Evolutionary conservation across 2,888 invertebrate species (phyloP).

Genomic region (Danaus chrysippus): DNA sequence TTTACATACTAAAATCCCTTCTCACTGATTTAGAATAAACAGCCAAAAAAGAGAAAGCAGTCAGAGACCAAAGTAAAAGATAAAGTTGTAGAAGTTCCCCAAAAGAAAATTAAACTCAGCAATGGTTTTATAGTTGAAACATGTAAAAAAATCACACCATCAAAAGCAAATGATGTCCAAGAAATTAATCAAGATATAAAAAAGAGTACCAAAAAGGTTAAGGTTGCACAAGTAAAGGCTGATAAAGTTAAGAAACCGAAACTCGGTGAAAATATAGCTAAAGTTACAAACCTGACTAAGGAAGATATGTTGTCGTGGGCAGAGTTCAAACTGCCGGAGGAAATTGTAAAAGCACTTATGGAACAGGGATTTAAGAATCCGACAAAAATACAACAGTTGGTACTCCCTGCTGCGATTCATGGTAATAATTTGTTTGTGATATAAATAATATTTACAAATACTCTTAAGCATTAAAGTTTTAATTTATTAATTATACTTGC

Average conservation of each 20-base stretch:
- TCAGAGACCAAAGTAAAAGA: slow-evolving; percentile 27
- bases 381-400: slow-evolving; percentile 91
- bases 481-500: no score
- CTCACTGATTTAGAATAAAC: slow-evolving; percentile 41
- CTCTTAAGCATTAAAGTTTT: no score
- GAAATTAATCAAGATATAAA: slow-evolving; percentile 24
- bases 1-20: background rate
- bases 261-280: slow-evolving; percentile 50
- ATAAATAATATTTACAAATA: background rate
- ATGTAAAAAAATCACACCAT: slow-evolving; percentile 45
- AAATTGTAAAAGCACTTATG: slow-evolving; percentile 85
- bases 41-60: slow-evolving; percentile 33
- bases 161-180: slow-evolving; percentile 44
- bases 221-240: background rate
- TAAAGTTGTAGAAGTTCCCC: slow-evolving; percentile 42
- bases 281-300: slow-evolving; percentile 47
- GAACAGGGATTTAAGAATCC: slow-evolving; percentile 89
- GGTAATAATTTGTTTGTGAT: slow-evolving; percentile 65
- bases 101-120: slow-evolving; percentile 49
- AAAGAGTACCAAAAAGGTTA: slow-evolving; percentile 24
- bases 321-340: slow-evolving; percentile 82
- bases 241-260: slow-evolving; percentile 43
- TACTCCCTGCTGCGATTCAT: slow-evolving; percentile 90
- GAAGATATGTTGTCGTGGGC: slow-evolving; percentile 82
- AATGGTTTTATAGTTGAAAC: slow-evolving; percentile 67